Percentiles rank a stretch among this genome's conserved stretches.
These are phyloP conservation scores for Barnardius zonarius DNA, from an alignment of 2,113 vertebrate genomes.

Conservation along the genomic window DNA sequence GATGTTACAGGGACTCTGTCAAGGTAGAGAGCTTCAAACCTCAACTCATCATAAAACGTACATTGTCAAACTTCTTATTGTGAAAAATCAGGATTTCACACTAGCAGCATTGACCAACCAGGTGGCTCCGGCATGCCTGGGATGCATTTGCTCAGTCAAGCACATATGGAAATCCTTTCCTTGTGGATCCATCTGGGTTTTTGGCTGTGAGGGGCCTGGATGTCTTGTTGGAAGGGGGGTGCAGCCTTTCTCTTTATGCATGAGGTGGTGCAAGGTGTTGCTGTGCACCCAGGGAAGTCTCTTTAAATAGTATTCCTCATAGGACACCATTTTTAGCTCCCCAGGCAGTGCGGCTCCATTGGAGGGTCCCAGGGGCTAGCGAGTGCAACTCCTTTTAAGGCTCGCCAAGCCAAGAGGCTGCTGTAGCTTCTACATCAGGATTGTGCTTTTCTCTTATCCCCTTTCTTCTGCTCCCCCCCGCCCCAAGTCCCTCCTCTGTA, in stretches of 20 bases:
- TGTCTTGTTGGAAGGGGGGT: not conserved
- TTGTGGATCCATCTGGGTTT: fast-evolving
- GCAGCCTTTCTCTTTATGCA: not conserved
- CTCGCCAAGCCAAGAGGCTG: not conserved
- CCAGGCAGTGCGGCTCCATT: not conserved
- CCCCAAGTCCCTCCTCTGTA: not conserved
- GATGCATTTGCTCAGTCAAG: not conserved
- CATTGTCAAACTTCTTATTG: not conserved
- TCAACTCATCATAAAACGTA: not conserved
- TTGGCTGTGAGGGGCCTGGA: not conserved
- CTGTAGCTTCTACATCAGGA: not conserved
- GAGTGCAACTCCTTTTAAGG: not conserved
- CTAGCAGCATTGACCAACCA: not conserved
- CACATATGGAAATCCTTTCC: not conserved
- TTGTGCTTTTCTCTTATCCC: not conserved
- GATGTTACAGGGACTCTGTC: conserved; percentile 42
- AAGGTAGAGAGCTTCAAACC: conserved; percentile 54
- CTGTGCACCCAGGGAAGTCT: not conserved
- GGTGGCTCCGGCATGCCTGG: not conserved
- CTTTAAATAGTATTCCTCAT: not conserved
- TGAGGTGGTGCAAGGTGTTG: fast-evolving
- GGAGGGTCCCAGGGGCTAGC: not conserved
- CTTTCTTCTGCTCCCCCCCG: not conserved
- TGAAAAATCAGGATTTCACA: conserved; percentile 14
- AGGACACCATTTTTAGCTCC: not conserved